phyloP scores from a whole-genome alignment of 2,797 vertebrate species.

The Macropus fuliginosus region DNA sequence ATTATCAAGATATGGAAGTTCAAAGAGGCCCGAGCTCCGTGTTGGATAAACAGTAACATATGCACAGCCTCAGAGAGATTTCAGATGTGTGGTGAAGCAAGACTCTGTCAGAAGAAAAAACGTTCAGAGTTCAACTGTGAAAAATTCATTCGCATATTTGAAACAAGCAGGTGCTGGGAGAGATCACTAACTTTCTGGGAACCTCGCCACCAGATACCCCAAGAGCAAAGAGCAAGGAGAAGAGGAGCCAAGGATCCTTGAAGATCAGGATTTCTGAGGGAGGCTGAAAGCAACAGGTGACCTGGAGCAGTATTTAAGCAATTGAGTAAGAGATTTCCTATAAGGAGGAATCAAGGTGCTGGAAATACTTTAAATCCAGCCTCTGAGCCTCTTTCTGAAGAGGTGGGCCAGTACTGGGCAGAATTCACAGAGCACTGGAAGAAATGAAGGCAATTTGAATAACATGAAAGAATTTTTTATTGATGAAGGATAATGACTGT shows the following conservation, averaged over 20 bases:
- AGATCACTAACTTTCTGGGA: slow-evolving; percentile 74
- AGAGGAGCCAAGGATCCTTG: slow-evolving; percentile 13
- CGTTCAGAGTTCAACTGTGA: slow-evolving; percentile 81
- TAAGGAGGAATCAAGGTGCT: slow-evolving; percentile 28
- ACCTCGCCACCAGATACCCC: slow-evolving; percentile 43
- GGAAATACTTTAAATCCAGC: slow-evolving; percentile 20
- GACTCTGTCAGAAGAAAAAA: slow-evolving; percentile 71
- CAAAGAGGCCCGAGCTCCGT: slow-evolving; percentile 76
- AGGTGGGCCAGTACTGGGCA: slow-evolving; percentile 19
- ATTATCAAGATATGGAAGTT: slow-evolving; percentile 78
- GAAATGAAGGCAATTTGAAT: slow-evolving; percentile 1
- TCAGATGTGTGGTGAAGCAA: slow-evolving; percentile 80
- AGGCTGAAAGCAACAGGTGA: slow-evolving; percentile 47
- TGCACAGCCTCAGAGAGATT: slow-evolving; percentile 77
- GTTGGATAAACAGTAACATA: slow-evolving; percentile 81
- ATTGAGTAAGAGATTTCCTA: slow-evolving; percentile 6
- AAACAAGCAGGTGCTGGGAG: slow-evolving; percentile 74
- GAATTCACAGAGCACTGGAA: slow-evolving; percentile 32
- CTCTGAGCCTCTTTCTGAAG: slow-evolving; percentile 26
- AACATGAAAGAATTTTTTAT: not conserved
- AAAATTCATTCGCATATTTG: slow-evolving; percentile 77
- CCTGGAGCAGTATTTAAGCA: slow-evolving; percentile 9
- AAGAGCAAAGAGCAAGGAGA: slow-evolving; percentile 45
- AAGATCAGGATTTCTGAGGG: slow-evolving; percentile 26
- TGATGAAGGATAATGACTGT: not conserved